phyloP scores from a whole-genome alignment of 2,113 vertebrate genomes.

The Fulmarus glacialis region DNA sequence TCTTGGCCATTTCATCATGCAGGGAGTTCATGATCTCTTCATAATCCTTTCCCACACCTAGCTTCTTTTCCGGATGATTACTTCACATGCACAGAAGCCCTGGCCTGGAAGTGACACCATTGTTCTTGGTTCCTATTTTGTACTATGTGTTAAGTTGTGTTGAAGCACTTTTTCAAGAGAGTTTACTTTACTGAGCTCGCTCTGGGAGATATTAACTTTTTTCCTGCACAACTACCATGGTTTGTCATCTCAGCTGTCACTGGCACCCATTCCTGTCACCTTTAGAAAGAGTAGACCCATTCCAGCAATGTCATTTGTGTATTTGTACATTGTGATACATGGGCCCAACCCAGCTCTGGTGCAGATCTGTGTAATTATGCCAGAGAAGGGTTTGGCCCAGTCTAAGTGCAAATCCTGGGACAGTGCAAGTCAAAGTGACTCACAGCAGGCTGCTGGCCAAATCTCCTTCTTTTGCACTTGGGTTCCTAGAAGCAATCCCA shows the following conservation, averaged over 20 bases:
- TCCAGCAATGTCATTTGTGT: neutral
- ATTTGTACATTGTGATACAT: neutral
- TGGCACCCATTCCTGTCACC: neutral
- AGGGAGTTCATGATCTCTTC: neutral
- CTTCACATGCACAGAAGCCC: neutral
- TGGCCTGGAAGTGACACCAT: neutral
- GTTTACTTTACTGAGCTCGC: neutral
- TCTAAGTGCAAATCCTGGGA: neutral
- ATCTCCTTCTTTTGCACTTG: neutral
- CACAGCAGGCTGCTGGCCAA: neutral
- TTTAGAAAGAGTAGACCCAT: neutral
- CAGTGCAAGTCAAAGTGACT: neutral
- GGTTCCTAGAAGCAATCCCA: neutral
- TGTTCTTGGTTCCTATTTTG: neutral
- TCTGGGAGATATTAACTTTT: neutral
- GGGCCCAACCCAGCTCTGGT: neutral
- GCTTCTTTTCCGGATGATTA: neutral
- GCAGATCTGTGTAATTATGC: neutral
- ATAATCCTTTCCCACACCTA: neutral
- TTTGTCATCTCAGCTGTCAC: neutral
- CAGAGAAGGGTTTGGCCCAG: neutral
- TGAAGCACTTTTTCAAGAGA: neutral
- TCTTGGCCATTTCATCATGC: neutral
- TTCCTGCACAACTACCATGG: neutral
- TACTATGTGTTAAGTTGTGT: neutral